These are phyloP conservation scores for Hemibagrus guttatus DNA, from an alignment of 2,797 vertebrate genomes.

Conservation along the genomic window DNA sequence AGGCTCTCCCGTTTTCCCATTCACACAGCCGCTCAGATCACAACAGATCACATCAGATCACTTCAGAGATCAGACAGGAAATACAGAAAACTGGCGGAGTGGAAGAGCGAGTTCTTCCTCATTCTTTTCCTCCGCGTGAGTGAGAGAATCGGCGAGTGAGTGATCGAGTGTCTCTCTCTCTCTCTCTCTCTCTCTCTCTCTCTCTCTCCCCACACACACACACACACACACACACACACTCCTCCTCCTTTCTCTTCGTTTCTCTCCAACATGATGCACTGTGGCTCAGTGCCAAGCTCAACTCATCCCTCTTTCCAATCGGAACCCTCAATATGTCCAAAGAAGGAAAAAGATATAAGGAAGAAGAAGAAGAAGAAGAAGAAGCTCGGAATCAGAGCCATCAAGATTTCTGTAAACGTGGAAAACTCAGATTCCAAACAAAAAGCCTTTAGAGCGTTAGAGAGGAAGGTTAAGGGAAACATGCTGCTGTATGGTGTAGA, in stretches of 20 bases:
- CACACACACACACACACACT: neutral
- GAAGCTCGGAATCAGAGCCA: neutral
- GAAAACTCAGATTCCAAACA: neutral
- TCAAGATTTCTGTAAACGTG: neutral
- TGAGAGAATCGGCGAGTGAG: neutral
- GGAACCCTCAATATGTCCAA: slow-evolving; percentile 13
- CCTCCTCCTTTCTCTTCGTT: neutral
- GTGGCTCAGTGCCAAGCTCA: slow-evolving; percentile 2
- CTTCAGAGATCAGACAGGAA: neutral
- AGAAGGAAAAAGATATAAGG: neutral
- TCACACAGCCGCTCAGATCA: slow-evolving; percentile 67
- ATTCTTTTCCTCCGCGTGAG: slow-evolving; percentile 69
- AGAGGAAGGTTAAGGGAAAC: neutral
- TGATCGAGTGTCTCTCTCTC: slow-evolving; percentile 7
- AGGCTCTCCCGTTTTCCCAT: slow-evolving; percentile 65
- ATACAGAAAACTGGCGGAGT: neutral
- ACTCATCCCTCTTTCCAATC: slow-evolving; percentile 6
- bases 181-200: slow-evolving; percentile 14
- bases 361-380: neutral
- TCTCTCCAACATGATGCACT: slow-evolving; percentile 17
- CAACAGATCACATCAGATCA: slow-evolving; percentile 38
- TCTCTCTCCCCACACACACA: neutral
- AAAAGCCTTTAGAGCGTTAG: neutral
- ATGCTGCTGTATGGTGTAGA: neutral
- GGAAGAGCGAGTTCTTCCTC: slow-evolving; percentile 74